Evolutionary conservation across 2,888 invertebrate species (phyloP), one percentile per base, ranked within the genome.

Genomic region (Polylopha cassiicola): DNA sequence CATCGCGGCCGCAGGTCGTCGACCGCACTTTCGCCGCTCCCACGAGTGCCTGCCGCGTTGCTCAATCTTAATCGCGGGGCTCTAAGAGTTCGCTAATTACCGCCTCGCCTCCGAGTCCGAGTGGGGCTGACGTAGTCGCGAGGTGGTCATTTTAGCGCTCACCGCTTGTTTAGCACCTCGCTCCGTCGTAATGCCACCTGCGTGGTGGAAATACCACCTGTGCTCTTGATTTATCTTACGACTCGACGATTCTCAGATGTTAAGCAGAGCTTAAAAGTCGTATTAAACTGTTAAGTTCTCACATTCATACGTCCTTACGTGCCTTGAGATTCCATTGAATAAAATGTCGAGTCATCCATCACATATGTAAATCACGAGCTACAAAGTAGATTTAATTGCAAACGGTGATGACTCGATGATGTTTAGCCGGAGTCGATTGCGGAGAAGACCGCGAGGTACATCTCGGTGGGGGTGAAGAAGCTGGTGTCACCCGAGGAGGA

Each of bases 341-440:
- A 39, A 37, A 32, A 22, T 15, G 15, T 9, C 22, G 15, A 22
- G 22, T 22, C 31, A 22, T 22, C 6, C n/a, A n/a, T 22, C 15
- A 15, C 20, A 11, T 4, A 11, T 18, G 13, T 8, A 9, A 16
- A 7, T 6, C 27, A 5, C 4, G 4, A 4, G 10, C 13, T 11
- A 8, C 33, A 33, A 33, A 22, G 5, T 24, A 20, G 2, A 37
- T 21, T 15, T 36, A 23, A 37, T 37, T 37, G 16, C 30, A 37
- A 42, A n/a, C n/a, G n/a, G n/a, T n/a, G n/a, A n/a, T 20, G 15
- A 23, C 37, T 0, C 39, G 48, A 27, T 53, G 36, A 29, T 61
- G 53, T 20, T 37, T 73, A 91, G 91, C 90, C 89, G 70, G 90
- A 90, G 62, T 87, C 87, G 34, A 73, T 88, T 55, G 75, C 89